Conservation (phyloP, 2,797 vertebrate species). For the Sphaeramia orbicularis region DNA sequence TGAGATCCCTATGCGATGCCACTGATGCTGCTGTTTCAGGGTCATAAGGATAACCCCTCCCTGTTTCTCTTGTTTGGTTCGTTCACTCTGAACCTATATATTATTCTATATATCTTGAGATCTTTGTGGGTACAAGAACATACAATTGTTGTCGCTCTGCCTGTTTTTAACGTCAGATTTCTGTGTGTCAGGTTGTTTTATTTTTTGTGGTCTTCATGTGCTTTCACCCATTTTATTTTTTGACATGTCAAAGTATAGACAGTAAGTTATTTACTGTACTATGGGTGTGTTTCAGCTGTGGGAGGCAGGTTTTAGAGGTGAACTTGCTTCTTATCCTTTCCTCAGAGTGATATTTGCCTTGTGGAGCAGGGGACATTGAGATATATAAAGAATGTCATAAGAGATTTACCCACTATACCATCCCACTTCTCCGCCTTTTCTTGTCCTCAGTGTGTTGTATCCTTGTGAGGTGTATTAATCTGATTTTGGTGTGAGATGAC, state of each 20-base stretch:
- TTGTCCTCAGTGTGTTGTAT: conserved; percentile 38
- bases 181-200: conserved; percentile 63
- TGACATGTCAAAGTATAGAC: conserved; percentile 49
- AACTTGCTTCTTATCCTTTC: conserved; percentile 33
- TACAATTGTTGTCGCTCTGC: conserved; percentile 73
- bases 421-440: conserved; percentile 43
- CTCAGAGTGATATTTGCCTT: conserved; percentile 47
- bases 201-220: conserved; percentile 66
- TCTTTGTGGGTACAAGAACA: conserved; percentile 76
- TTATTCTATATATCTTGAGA: conserved; percentile 76
- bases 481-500: conserved; percentile 40
- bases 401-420: conserved; percentile 40
- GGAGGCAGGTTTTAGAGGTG: conserved; percentile 32
- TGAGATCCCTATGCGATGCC: conserved; percentile 73
- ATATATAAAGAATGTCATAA: conserved; percentile 28
- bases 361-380: conserved; percentile 39
- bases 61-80: conserved; percentile 71
- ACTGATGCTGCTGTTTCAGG: conserved; percentile 83
- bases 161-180: conserved; percentile 70
- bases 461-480: conserved; percentile 46
- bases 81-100: conserved; percentile 73
- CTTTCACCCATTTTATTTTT: conserved; percentile 51
- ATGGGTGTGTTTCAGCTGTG: conserved; percentile 47
- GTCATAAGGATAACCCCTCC: conserved; percentile 59
- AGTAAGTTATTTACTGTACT: conserved; percentile 45